A percentile compares a stretch with the other conserved stretches of the same genome.
phyloP scores from a whole-genome alignment of 2,888 invertebrate species.

The Laspeyria flexula region DNA sequence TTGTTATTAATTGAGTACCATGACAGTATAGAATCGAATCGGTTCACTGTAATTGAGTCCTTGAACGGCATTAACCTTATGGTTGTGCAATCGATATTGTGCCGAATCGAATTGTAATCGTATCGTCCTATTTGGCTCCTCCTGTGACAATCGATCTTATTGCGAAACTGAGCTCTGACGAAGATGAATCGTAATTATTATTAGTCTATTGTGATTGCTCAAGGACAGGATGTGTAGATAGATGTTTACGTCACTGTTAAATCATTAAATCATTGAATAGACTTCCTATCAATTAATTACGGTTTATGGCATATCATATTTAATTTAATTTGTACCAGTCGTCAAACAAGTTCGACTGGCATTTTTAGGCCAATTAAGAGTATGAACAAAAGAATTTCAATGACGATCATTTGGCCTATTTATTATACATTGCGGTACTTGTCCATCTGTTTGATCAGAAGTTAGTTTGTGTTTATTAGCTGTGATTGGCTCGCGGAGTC shows the following conservation, averaged over 20 bases:
- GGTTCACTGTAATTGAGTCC: conserved; percentile 65
- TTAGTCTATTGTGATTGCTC: conserved; percentile 60
- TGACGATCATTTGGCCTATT: conserved; percentile 34
- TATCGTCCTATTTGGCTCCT: conserved; percentile 65
- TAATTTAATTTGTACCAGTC: conserved; percentile 13
- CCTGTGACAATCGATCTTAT: conserved; percentile 61
- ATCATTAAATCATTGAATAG: conserved; percentile 18
- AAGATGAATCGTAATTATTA: conserved; percentile 65
- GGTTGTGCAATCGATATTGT: conserved; percentile 70
- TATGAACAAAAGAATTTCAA: conserved; percentile 22
- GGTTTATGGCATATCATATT: conserved; percentile 21
- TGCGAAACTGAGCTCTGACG: conserved; percentile 65
- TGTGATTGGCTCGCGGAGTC: conserved; percentile 75
- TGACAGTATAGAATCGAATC: conserved; percentile 59
- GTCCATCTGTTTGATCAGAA: conserved; percentile 60
- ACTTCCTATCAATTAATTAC: conserved; percentile 25
- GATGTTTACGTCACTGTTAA: conserved; percentile 23
- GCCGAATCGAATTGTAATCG: conserved; percentile 69
- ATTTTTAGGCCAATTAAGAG: conserved; percentile 19
- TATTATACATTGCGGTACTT: conserved; percentile 46
- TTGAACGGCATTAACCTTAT: conserved; percentile 75
- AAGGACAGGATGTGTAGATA: conserved; percentile 53
- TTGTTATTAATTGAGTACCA: conserved; percentile 63
- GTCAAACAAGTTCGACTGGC: conserved; percentile 13
- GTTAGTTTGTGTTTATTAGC: conserved; percentile 79